Evolutionary conservation across 2,797 vertebrate genomes (phyloP).

Genomic region (Podarcis siculus): DNA sequence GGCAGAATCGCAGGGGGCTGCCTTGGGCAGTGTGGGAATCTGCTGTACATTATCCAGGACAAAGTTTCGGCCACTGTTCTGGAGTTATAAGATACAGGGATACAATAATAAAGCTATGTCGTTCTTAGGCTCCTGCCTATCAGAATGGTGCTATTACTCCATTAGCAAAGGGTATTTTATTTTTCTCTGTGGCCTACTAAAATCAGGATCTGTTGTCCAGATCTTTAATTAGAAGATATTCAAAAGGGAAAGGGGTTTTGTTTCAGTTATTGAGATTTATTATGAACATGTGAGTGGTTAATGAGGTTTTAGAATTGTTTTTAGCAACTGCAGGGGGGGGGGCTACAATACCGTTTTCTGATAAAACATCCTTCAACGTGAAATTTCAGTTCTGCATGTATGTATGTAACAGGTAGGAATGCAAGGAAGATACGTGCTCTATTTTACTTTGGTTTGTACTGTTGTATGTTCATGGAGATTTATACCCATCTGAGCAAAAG

Average conservation of each 20-base stretch:
- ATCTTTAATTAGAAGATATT: not conserved
- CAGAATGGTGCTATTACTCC: not conserved
- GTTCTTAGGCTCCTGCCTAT: not conserved
- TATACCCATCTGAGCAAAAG: not conserved
- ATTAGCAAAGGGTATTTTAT: conserved; percentile 5
- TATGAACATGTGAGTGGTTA: not conserved
- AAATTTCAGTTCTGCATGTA: not conserved
- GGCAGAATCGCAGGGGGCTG: not conserved
- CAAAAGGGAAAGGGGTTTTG: not conserved
- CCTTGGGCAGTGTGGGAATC: not conserved
- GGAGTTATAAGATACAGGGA: not conserved
- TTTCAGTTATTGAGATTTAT: not conserved
- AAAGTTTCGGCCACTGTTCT: not conserved
- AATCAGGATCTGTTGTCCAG: not conserved
- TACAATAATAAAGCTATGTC: not conserved
- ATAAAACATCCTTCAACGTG: not conserved
- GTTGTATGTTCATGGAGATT: not conserved
- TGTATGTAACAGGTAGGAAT: not conserved
- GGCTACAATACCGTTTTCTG: not conserved
- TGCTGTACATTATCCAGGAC: not conserved
- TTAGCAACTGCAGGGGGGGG: not conserved
- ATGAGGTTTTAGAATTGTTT: not conserved
- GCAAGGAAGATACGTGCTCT: not conserved
- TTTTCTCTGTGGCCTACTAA: not conserved
- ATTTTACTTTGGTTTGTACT: not conserved